These are phyloP conservation scores for Grantiella picta DNA, from an alignment of 2,113 vertebrate genomes.

Conservation along the genomic window DNA sequence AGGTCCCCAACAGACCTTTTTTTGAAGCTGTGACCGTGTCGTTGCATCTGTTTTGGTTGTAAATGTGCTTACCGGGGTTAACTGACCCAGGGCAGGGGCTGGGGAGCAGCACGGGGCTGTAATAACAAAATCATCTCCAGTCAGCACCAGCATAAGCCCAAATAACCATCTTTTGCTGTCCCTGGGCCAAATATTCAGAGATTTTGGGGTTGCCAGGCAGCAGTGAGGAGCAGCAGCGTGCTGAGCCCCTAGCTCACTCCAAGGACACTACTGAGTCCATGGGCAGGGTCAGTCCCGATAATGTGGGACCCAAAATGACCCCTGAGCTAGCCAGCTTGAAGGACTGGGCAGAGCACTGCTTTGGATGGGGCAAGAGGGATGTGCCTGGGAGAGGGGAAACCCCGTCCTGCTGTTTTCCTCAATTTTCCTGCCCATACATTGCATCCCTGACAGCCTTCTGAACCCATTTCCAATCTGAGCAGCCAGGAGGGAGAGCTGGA, in stretches of 20 bases:
- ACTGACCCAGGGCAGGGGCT: background rate
- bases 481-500: background rate
- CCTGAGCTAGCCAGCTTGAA: background rate
- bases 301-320: accelerated
- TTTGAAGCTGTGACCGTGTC: too few relatives aligned
- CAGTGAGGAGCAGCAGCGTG: background rate
- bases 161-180: background rate
- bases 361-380: background rate
- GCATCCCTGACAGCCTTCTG: background rate
- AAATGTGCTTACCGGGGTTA: accelerated
- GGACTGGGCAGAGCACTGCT: accelerated
- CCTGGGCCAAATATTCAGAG: background rate
- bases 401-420: background rate
- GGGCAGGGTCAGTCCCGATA: background rate
- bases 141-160: background rate
- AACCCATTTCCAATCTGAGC: background rate
- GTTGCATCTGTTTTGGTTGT: accelerated
- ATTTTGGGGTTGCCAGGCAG: background rate
- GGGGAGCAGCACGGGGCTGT: background rate
- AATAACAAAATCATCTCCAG: background rate
- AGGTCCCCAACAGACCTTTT: accelerated
- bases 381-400: background rate
- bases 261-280: accelerated
- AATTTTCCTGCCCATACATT: background rate
- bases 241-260: accelerated